Evolutionary conservation across 2,797 vertebrate genomes (phyloP).

Genomic region (Catamblyrhynchus diadema): DNA sequence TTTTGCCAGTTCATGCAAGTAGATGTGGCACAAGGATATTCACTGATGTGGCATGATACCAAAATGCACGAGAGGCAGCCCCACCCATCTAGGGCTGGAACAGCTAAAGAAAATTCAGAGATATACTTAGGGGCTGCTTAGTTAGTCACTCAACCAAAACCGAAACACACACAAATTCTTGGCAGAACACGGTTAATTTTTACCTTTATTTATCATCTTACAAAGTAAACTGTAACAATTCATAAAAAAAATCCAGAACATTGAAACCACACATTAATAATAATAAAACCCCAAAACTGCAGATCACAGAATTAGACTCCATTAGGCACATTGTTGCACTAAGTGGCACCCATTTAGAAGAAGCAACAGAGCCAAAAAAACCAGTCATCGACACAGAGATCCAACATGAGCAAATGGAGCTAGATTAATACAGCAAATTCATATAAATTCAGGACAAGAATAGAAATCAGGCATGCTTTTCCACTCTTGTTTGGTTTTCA

Average conservation of each 20-base stretch:
- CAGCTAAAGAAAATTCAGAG: background rate
- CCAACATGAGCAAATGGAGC: background rate
- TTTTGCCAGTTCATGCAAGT: background rate
- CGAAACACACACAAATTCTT: background rate
- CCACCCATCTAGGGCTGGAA: background rate
- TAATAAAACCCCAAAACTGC: background rate
- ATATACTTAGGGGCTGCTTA: background rate
- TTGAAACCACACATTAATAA: slow-evolving; percentile 28
- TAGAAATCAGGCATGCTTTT: background rate
- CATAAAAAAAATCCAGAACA: slow-evolving; percentile 17
- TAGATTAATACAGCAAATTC: slow-evolving; percentile 9
- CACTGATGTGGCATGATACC: background rate
- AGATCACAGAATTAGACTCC: slow-evolving; percentile 42
- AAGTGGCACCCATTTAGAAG: slow-evolving; percentile 35
- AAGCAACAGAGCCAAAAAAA: background rate
- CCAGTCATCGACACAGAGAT: background rate
- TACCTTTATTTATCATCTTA: slow-evolving; percentile 45
- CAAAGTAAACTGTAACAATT: slow-evolving; percentile 22
- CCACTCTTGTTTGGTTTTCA: background rate
- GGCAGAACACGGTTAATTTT: background rate
- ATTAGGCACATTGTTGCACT: slow-evolving; percentile 42
- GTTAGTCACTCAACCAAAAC: background rate
- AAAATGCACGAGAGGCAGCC: background rate
- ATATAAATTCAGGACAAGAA: background rate
- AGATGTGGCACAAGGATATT: background rate